Base-by-base conservation (phyloP, 2,888 invertebrate genomes). In the Pherbina coryleti region DNA sequence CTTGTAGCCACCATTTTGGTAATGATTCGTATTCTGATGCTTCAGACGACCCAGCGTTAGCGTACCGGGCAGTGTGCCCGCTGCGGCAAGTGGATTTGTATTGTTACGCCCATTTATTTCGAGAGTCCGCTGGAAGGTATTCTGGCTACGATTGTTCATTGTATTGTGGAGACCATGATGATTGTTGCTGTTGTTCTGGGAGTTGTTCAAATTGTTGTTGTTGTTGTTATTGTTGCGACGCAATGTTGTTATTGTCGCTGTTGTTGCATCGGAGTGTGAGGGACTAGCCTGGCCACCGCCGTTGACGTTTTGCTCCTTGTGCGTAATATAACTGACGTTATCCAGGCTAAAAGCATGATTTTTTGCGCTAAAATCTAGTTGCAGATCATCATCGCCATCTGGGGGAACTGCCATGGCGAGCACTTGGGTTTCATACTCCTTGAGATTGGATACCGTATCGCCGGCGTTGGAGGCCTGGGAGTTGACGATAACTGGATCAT, bases 401-500 rank as follows among this genome's bases (percentile, higher is more conserved):
- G 96, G 93, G 0, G 94, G 94, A 3, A 97, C 97, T 80, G 96
- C 96, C 97, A 97, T 97, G 82, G 97, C 96, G 3, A 97, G 91
- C 60, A 97, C 93, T 92, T 98, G 98, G 0, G 97, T 98, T 90
- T 98, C 98, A 89, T 98, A 98, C 90, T 98, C 95, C 83, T 97
- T 97, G 64, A 97, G 92, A 85, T 96, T 96, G 34, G 91, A 82
- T 82, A 91, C 86, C 4, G 87, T 85, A 49, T 90, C 90, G 37
- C 87, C 89, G 84, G 90, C 87, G 78, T 88, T 90, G n/a, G 89
- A 87, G 84, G 90, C 88, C 88, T 89, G 90, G 1, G 89, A 88
- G 19, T 89, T 89, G 1, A 90, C 91, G 76, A 92, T 92, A 0
- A 93, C 92, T 0, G 94, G 93, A 87, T 95, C 95, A 86, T 95